A percentile compares a stretch with the other conserved stretches of the same genome.
phyloP scores from a whole-genome alignment of 35 echinoderm and acorn worm species.

The Lytechinus pictus region DNA sequence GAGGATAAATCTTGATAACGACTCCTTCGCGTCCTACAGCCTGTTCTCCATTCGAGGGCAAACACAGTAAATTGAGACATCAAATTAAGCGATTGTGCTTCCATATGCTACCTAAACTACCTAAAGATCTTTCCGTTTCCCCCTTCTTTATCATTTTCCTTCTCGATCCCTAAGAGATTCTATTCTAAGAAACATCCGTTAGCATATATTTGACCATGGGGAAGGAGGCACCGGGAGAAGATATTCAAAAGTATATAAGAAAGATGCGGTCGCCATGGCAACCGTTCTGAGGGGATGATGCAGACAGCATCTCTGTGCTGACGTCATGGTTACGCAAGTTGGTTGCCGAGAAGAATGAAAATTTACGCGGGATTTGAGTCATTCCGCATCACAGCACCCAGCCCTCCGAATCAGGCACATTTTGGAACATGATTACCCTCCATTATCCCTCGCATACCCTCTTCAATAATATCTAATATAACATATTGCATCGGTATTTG shows the following conservation, averaged over 20 bases:
- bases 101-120: not conserved
- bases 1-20: not conserved
- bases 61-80: not conserved
- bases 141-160: not conserved
- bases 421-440: not conserved
- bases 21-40: not conserved
- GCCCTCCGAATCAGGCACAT: not conserved
- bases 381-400: not conserved
- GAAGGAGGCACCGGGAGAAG: not conserved
- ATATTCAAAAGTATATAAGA: not conserved
- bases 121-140: not conserved
- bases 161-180: not conserved
- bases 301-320: constrained; percentile 2
- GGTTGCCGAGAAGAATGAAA: not conserved
- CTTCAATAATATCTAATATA: not conserved
- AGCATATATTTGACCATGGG: constrained; percentile 11
- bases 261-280: constrained; percentile 23
- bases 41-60: not conserved
- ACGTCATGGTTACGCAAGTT: constrained; percentile 42
- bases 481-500: not conserved
- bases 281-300: not conserved
- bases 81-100: not conserved
- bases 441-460: not conserved
- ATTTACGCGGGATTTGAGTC: not conserved
- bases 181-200: constrained; percentile 11